phyloP scores from a whole-genome alignment of 2,797 vertebrate species.

The Columba guinea region DNA sequence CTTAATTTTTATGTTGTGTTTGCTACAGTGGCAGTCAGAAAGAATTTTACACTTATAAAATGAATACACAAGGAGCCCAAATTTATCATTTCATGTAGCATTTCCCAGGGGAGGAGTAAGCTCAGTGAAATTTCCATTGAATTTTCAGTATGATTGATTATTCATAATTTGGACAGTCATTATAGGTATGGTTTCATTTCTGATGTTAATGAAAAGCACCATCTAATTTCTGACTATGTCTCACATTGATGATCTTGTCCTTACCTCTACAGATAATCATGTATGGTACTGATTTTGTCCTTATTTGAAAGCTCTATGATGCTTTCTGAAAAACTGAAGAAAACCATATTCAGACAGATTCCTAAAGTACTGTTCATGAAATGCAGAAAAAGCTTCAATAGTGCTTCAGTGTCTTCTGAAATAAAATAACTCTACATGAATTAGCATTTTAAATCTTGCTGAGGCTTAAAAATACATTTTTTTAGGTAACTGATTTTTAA shows the following conservation, averaged over 20 bases:
- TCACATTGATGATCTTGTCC: neutral
- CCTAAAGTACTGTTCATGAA: neutral
- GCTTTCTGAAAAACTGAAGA: neutral
- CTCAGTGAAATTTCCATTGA: neutral
- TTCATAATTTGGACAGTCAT: neutral
- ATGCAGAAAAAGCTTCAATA: neutral
- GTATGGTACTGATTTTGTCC: neutral
- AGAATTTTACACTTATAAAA: neutral
- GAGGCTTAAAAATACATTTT: neutral
- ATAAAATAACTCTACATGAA: neutral
- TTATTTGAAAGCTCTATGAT: neutral
- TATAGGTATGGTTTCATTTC: neutral
- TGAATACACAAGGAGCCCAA: fast-evolving
- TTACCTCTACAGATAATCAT: neutral
- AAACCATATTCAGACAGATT: neutral
- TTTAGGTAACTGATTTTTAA: neutral
- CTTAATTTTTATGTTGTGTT: neutral
- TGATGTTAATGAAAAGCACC: neutral
- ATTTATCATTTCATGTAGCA: neutral
- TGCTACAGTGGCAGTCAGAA: neutral
- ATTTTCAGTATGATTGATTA: neutral
- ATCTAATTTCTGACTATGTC: neutral
- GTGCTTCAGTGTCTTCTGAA: neutral
- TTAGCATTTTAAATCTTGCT: neutral
- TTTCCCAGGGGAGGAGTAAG: neutral